Percentiles rank a stretch among this genome's conserved stretches.
These are phyloP conservation scores for Nomada fucata DNA, from an alignment of 2,888 invertebrate genomes.

Conservation along the genomic window DNA sequence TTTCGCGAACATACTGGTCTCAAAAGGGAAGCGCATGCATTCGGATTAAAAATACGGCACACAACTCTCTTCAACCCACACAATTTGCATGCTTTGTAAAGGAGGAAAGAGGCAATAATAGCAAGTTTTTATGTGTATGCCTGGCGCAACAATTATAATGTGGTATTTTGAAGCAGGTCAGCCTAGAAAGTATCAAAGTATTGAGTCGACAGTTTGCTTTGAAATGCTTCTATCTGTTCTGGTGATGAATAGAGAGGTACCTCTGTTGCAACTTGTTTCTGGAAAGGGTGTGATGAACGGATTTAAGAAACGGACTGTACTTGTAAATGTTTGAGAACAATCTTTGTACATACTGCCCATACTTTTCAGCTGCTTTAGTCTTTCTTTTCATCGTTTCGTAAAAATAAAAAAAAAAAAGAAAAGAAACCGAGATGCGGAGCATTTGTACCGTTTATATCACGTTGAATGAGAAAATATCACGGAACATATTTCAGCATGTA, in stretches of 20 bases:
- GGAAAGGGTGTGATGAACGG: slow-evolving; percentile 25
- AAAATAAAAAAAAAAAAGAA: slow-evolving; percentile 1
- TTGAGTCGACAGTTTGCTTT: slow-evolving; percentile 28
- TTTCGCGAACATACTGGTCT: neutral
- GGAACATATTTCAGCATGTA: neutral
- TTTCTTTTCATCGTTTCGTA: slow-evolving; percentile 50
- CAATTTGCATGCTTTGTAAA: slow-evolving; percentile 47
- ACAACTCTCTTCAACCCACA: neutral
- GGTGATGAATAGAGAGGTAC: slow-evolving; percentile 45
- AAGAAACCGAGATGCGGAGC: slow-evolving; percentile 38
- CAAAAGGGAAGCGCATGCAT: neutral
- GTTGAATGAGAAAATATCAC: neutral
- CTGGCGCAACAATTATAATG: slow-evolving; percentile 10
- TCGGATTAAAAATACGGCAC: neutral
- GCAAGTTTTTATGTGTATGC: slow-evolving; percentile 6
- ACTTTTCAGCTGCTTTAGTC: slow-evolving; percentile 67
- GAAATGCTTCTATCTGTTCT: slow-evolving; percentile 31
- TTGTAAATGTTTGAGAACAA: slow-evolving; percentile 22
- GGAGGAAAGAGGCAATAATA: neutral
- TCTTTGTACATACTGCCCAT: slow-evolving; percentile 55
- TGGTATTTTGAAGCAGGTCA: slow-evolving; percentile 7
- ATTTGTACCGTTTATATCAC: slow-evolving; percentile 43
- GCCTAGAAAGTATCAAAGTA: slow-evolving; percentile 17
- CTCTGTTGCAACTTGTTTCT: slow-evolving; percentile 24
- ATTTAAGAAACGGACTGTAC: slow-evolving; percentile 16